Conservation (phyloP, 2,113 vertebrate genomes). For the Gorsachius goisagi region DNA sequence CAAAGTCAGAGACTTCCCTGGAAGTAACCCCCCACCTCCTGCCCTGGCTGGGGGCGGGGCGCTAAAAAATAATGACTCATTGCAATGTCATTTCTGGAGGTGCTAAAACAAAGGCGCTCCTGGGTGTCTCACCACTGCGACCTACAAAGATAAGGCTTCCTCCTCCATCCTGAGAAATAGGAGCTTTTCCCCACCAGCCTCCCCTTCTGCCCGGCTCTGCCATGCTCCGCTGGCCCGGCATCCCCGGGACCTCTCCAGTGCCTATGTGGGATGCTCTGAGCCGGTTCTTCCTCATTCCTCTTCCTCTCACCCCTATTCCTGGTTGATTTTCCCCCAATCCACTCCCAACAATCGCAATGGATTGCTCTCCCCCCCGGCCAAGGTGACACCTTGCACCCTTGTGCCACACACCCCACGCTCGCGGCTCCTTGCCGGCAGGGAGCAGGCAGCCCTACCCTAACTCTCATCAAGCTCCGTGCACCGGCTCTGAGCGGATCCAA, state of each 20-base stretch:
- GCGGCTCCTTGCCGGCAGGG: background rate
- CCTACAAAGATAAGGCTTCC: background rate
- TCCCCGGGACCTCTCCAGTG: background rate
- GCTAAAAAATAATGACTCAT: slow-evolving; percentile 20
- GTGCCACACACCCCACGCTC: background rate
- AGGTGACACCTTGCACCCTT: accelerated
- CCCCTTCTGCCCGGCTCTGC: background rate
- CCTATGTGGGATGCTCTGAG: background rate
- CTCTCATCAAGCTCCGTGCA: background rate
- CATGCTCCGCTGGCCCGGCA: accelerated
- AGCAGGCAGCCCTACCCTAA: background rate
- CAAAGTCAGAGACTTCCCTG: background rate
- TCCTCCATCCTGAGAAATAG: background rate
- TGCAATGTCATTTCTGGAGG: slow-evolving; percentile 15
- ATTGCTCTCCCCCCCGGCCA: background rate
- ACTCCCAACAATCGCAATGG: accelerated
- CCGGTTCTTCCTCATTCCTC: background rate
- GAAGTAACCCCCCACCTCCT: background rate
- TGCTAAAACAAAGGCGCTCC: slow-evolving; percentile 4
- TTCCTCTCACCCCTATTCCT: background rate
- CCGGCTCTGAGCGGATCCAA: background rate
- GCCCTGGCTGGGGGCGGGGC: background rate
- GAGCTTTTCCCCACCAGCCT: background rate
- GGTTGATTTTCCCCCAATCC: background rate
- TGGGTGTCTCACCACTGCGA: background rate